Conservation (phyloP, 64 coral and sea anemone species). For the Stylophora pistillata region DNA sequence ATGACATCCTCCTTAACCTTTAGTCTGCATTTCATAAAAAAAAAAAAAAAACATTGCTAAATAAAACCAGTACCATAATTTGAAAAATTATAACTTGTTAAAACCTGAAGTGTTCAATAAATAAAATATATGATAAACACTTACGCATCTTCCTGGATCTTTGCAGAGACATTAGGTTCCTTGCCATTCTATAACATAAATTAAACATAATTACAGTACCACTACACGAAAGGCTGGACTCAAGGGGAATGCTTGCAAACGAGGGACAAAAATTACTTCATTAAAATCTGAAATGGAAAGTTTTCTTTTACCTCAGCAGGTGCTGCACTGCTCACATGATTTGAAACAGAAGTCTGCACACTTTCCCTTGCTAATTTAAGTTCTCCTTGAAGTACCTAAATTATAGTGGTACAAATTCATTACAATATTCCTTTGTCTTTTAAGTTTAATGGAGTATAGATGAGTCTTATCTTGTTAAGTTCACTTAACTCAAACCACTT, state of each 20-base stretch:
- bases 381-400: slow-evolving; percentile 44
- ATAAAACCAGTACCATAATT: not conserved
- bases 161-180: slow-evolving; percentile 1
- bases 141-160: slow-evolving; percentile 38
- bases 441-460: not conserved
- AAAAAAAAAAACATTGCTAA: not conserved
- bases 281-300: no score
- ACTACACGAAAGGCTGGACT: no score
- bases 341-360: slow-evolving; percentile 33
- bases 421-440: not conserved
- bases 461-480: no score
- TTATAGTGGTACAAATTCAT: not conserved
- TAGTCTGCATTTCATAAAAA: slow-evolving; percentile 15
- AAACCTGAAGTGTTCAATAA: no score
- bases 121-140: not conserved
- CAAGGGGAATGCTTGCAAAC: no score
- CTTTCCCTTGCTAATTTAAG: slow-evolving; percentile 42
- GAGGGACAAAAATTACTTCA: no score
- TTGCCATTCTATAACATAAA: slow-evolving; percentile 8
- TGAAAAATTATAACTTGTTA: no score
- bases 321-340: slow-evolving; percentile 36
- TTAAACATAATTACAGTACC: not conserved
- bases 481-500: no score
- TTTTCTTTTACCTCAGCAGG: slow-evolving; percentile 11
- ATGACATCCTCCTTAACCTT: slow-evolving; percentile 84